Conservation (phyloP, 2,797 vertebrate genomes). For the Schizopygopsis pylzovi region DNA sequence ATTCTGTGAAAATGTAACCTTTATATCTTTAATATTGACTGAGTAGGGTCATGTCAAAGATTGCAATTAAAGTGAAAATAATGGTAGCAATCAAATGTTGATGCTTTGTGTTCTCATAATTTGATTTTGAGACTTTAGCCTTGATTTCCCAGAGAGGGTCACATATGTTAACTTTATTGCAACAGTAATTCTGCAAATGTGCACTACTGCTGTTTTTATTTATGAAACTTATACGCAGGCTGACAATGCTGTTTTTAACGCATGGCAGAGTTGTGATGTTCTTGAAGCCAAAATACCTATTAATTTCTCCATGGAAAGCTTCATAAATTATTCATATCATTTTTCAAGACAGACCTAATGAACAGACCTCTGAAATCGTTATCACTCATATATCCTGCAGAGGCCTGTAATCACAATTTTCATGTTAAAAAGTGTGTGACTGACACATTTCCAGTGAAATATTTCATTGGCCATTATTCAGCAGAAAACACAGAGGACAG, state of each 20-base stretch:
- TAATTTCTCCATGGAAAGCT: background rate
- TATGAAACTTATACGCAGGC: background rate
- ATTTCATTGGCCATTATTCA: background rate
- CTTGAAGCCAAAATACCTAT: background rate
- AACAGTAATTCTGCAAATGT: background rate
- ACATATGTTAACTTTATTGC: conserved; percentile 10
- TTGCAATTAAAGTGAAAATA: too few species aligned
- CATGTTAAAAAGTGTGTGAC: background rate
- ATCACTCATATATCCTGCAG: background rate
- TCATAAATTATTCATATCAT: background rate
- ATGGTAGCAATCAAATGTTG: too few species aligned
- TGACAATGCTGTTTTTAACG: background rate
- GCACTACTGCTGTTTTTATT: background rate
- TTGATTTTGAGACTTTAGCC: too few species aligned
- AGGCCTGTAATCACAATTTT: background rate
- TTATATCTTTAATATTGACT: too few species aligned
- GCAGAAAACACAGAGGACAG: background rate
- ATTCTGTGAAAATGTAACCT: too few species aligned
- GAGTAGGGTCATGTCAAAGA: too few species aligned
- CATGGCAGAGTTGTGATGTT: background rate
- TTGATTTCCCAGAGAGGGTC: too few species aligned
- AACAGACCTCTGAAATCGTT: background rate
- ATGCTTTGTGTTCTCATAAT: too few species aligned
- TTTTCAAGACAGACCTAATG: background rate
- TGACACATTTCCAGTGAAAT: background rate